These are phyloP conservation scores for Pomacea maculata DNA, from an alignment of 1,140 invertebrate species.

Conservation along the genomic window DNA sequence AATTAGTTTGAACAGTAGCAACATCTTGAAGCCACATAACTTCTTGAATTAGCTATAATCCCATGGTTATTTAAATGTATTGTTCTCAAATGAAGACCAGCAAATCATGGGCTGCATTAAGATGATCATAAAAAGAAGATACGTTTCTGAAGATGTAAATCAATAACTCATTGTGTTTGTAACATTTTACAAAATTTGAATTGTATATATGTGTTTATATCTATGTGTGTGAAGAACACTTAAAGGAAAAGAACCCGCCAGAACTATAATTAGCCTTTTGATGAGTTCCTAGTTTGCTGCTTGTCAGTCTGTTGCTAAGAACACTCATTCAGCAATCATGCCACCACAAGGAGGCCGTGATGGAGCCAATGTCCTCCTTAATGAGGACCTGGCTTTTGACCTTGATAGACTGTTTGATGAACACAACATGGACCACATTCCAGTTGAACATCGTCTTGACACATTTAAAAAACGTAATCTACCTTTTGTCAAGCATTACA, in stretches of 20 bases:
- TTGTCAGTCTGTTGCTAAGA: neutral
- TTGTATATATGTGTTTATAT: neutral
- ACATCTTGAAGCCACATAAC: no score
- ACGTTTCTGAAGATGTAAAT: no score
- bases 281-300: neutral
- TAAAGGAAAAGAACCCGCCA: neutral
- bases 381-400: constrained; percentile 52
- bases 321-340: constrained; percentile 8
- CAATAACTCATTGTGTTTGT: neutral
- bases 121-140: no score
- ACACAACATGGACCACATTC: constrained; percentile 59
- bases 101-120: no score
- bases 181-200: neutral
- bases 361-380: constrained; percentile 33
- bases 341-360: constrained; percentile 7
- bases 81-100: no score
- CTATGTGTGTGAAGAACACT: neutral
- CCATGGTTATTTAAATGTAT: no score
- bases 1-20: no score
- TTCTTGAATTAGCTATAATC: no score
- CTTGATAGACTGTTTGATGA: constrained; percentile 58
- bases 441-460: constrained; percentile 51
- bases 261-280: neutral
- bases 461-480: constrained; percentile 53
- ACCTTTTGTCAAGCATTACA: constrained; percentile 57